A percentile compares a stretch with the other conserved stretches of the same genome.
Conservation (phyloP, 1,140 invertebrate genomes). For the Aleiodes sp. region DNA sequence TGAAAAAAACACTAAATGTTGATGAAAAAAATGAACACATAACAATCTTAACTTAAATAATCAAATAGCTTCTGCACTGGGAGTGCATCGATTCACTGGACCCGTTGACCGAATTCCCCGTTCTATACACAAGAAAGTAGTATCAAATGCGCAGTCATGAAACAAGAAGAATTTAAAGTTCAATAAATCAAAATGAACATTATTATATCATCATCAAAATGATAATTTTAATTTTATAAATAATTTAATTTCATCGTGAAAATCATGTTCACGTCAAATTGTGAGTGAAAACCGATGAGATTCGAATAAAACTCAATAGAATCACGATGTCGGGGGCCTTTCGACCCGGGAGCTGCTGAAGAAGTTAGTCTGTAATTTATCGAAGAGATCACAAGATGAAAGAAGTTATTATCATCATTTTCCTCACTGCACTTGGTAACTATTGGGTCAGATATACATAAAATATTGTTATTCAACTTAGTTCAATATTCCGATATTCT, state of each 20-base stretch:
- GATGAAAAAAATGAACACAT: background rate
- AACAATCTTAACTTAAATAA: no score
- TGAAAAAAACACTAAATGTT: background rate
- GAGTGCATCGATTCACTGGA: constrained; percentile 25
- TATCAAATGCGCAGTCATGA: constrained; percentile 22
- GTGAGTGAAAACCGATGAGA: background rate
- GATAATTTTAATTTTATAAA: background rate
- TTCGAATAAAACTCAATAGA: no score
- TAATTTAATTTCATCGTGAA: background rate
- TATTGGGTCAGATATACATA: background rate
- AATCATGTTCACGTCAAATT: no score
- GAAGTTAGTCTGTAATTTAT: background rate
- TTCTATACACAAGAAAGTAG: background rate
- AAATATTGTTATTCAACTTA: no score
- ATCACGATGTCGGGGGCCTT: background rate
- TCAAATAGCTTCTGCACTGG: background rate
- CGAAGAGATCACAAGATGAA: background rate
- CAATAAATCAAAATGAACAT: no score
- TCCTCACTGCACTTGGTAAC: background rate
- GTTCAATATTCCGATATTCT: no score
- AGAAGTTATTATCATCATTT: background rate
- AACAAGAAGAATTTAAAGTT: constrained; percentile 20
- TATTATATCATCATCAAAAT: background rate
- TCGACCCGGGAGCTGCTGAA: background rate
- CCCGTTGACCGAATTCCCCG: constrained; percentile 28